These are phyloP conservation scores for Cyaniris semiargus DNA, from an alignment of 2,888 invertebrate genomes.

Conservation along the genomic window DNA sequence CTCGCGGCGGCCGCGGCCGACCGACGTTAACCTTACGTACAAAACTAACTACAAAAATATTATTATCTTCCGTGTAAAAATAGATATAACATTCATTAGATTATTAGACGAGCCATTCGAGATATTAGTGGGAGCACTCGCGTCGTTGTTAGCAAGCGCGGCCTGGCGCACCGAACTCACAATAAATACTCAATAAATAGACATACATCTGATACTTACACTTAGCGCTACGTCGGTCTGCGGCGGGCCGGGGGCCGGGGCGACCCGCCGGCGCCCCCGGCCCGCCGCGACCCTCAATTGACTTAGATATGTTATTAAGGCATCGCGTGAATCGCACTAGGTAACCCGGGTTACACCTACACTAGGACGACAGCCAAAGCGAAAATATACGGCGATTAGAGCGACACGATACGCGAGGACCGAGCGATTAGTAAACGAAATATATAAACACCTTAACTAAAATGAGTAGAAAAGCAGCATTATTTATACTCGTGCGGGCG, in stretches of 20 bases:
- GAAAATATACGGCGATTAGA: slow-evolving; percentile 72
- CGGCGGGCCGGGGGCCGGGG: background rate
- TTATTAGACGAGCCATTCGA: slow-evolving; percentile 69
- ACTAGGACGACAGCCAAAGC: slow-evolving; percentile 77
- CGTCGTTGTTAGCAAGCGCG: slow-evolving; percentile 69
- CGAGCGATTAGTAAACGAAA: slow-evolving; percentile 64
- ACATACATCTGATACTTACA: slow-evolving; percentile 70
- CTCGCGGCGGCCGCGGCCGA: slow-evolving; percentile 55
- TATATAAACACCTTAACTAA: slow-evolving; percentile 72
- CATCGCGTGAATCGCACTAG: slow-evolving; percentile 80
- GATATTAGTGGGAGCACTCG: slow-evolving; percentile 73
- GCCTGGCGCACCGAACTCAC: slow-evolving; percentile 48
- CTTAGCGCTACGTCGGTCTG: slow-evolving; percentile 64
- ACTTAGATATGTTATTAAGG: slow-evolving; percentile 81
- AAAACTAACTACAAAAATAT: slow-evolving; percentile 62
- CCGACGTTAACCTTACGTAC: slow-evolving; percentile 64
- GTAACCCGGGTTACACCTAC: slow-evolving; percentile 65
- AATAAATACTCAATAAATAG: slow-evolving; percentile 74
- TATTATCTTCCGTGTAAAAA: slow-evolving; percentile 63
- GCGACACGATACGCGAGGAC: slow-evolving; percentile 48
- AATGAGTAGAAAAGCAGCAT: slow-evolving; percentile 61
- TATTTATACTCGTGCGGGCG: slow-evolving; percentile 72
- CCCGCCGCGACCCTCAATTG: slow-evolving; percentile 52
- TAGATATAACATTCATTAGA: slow-evolving; percentile 73
- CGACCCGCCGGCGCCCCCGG: background rate